A percentile compares a stretch with the other conserved stretches of the same genome.
Evolutionary conservation across 2,888 invertebrate species (phyloP).

Genomic region (Prosapia bicincta): DNA sequence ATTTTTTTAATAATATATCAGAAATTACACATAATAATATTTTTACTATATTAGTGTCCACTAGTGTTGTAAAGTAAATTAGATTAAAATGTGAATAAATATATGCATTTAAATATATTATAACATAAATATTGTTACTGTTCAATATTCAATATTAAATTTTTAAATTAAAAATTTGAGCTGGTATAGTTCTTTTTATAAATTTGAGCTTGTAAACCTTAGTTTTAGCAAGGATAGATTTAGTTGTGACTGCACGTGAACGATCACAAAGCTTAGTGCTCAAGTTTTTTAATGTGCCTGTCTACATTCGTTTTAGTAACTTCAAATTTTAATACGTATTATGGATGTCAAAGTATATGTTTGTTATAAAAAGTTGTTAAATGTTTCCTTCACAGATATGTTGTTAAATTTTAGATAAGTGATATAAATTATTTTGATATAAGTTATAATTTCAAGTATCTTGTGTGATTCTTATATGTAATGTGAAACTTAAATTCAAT

Average conservation of each 20-base stretch:
- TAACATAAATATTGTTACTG: background rate
- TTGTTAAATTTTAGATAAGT: background rate
- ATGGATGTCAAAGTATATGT: background rate
- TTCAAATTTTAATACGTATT: background rate
- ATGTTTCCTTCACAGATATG: background rate
- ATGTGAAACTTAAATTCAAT: no score
- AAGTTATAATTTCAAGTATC: background rate
- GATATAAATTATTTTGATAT: background rate
- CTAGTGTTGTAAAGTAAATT: background rate
- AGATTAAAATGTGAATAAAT: background rate
- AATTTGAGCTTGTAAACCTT: background rate
- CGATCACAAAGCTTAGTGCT: background rate
- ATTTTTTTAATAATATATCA: background rate
- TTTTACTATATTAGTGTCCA: background rate
- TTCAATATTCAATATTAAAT: background rate
- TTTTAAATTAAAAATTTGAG: background rate
- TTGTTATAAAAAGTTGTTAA: background rate
- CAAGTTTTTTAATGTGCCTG: slow-evolving; percentile 2
- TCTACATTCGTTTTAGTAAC: background rate
- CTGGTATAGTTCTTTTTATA: background rate
- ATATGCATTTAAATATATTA: background rate
- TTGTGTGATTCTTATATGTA: background rate
- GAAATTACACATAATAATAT: background rate
- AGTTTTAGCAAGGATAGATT: background rate
- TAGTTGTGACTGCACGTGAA: background rate